Evolutionary conservation across 2,797 vertebrate genomes (phyloP).

Genomic region (Trematomus bernacchii): DNA sequence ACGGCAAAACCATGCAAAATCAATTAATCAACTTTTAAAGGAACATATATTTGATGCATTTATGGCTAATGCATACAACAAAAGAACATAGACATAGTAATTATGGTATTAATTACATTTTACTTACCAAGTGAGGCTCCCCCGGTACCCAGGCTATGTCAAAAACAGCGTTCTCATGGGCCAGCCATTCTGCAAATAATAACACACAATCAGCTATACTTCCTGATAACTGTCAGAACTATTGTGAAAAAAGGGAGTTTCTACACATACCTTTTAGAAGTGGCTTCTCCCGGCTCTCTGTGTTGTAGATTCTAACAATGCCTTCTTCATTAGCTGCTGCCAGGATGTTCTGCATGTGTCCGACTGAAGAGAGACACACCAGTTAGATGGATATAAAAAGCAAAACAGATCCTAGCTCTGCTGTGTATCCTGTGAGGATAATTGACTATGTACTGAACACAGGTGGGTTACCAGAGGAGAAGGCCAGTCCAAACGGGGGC

Average conservation of each 20-base stretch:
- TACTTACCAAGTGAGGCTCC: slow-evolving; percentile 91
- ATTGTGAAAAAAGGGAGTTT: rapidly evolving
- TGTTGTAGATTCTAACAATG: slow-evolving; percentile 92
- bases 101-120: background rate
- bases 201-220: slow-evolving; percentile 29
- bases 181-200: slow-evolving; percentile 91
- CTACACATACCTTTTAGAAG: slow-evolving; percentile 89
- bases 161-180: slow-evolving; percentile 97
- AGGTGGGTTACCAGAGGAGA: slow-evolving; percentile 89
- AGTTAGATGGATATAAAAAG: background rate
- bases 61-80: background rate
- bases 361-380: slow-evolving; percentile 73
- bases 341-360: slow-evolving; percentile 82
- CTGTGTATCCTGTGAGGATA: background rate
- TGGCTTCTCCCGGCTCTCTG: slow-evolving; percentile 82
- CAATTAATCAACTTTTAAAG: background rate
- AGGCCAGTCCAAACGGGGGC: slow-evolving; percentile 94
- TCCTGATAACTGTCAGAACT: background rate
- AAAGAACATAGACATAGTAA: background rate
- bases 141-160: slow-evolving; percentile 97
- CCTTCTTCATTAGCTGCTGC: slow-evolving; percentile 97
- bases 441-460: background rate
- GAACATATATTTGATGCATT: background rate
- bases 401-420: background rate
- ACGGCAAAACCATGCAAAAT: background rate